Evolutionary conservation across 2,113 vertebrate genomes (phyloP).

Genomic region (Chloropsis hardwickii): DNA sequence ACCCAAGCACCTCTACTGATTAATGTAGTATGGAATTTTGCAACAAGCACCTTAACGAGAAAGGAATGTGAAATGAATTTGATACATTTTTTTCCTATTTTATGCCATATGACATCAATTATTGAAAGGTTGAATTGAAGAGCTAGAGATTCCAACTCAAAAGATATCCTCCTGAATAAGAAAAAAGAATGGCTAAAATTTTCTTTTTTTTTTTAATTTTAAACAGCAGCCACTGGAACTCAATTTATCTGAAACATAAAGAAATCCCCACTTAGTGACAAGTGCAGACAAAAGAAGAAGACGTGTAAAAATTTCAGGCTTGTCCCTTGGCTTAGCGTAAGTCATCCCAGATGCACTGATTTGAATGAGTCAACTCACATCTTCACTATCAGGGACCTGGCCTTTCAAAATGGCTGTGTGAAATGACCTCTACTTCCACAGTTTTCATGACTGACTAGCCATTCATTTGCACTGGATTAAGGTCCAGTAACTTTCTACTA

Average conservation of each 20-base stretch:
- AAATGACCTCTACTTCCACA: background rate
- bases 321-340: background rate
- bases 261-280: background rate
- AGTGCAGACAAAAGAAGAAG: background rate
- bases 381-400: background rate
- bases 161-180: background rate
- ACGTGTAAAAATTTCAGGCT: background rate
- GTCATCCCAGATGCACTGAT: background rate
- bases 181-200: background rate
- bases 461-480: background rate
- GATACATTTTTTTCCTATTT: background rate
- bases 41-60: background rate
- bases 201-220: background rate
- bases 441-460: background rate
- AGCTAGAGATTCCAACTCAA: background rate
- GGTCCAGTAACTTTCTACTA: background rate
- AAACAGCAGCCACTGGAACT: background rate
- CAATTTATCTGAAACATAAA: background rate
- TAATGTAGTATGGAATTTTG: background rate
- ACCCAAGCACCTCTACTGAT: background rate
- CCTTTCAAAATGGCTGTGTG: background rate
- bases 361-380: background rate
- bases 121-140: background rate
- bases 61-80: background rate
- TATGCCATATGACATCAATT: background rate